These are phyloP conservation scores for Drosophila picticornis DNA, from an alignment of 2,888 invertebrate genomes.

Conservation along the genomic window DNA sequence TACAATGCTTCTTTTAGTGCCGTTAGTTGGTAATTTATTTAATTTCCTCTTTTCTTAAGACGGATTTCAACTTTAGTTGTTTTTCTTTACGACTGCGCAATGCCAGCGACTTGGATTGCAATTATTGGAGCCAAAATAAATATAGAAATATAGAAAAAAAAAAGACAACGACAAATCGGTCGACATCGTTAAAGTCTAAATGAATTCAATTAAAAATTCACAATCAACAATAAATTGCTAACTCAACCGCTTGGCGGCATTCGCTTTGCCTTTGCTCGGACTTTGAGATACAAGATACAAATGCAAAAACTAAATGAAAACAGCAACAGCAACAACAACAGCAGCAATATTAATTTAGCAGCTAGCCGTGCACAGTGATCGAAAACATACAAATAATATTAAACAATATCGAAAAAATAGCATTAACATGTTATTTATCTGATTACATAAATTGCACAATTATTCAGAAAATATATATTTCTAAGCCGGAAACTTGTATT, in stretches of 20 bases:
- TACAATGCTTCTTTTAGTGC: constrained; percentile 44
- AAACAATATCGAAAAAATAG: background rate
- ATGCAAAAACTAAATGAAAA: constrained; percentile 37
- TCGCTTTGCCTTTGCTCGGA: constrained; percentile 46
- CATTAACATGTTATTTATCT: background rate
- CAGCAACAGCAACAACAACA: background rate
- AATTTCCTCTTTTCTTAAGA: constrained; percentile 22
- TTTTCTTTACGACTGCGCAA: constrained; percentile 38
- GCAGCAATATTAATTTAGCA: constrained; percentile 35
- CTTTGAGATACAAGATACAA: constrained; percentile 48
- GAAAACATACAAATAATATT: background rate
- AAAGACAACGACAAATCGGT: constrained; percentile 14
- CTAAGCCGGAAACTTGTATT: background rate
- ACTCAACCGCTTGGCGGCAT: constrained; percentile 56
- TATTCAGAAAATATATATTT: background rate
- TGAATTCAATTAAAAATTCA: constrained; percentile 77
- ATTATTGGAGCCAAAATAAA: constrained; percentile 31
- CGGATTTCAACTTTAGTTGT: constrained; percentile 14
- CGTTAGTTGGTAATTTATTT: constrained; percentile 24
- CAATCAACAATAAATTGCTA: constrained; percentile 70
- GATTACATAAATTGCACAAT: background rate
- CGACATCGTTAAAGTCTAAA: constrained; percentile 44
- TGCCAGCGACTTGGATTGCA: constrained; percentile 37
- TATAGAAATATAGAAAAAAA: constrained; percentile 21
- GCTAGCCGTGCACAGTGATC: constrained; percentile 55